Evolutionary conservation across 2,888 invertebrate genomes (phyloP), one percentile per base, ranked within the genome.

Genomic region (Xiphydria camelus): DNA sequence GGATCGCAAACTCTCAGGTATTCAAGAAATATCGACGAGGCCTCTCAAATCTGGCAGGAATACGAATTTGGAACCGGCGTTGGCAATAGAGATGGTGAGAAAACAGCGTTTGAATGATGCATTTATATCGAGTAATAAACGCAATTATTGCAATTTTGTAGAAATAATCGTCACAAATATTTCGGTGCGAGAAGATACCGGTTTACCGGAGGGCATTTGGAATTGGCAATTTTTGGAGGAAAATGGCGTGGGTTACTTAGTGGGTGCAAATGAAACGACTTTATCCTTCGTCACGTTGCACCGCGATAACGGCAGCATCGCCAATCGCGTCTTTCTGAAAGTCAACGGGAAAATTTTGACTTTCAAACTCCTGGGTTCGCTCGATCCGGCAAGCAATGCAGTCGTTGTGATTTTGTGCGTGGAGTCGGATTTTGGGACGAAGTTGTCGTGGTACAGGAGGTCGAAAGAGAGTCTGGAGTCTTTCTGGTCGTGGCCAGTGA

Each of bases 31-130:
- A 21, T 37, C 4, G 51, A 55, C 10, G 45, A 50, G 3, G 38
- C n/a, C 15, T 23, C 44, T 2, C 17, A 50, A 21, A 48, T 68
- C 45, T 73, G 75, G 75, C 59, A 74, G 49, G 64, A 69, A 3
- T 75, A 76, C 48, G 69, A 73, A 56, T 70, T 70, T 46, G 63
- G 59, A 25, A 63, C 65, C 2, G 73, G 65, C 4, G 55, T 63
- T 44, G 68, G 68, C 34, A 76, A 75, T 61, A 68, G 77, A 47
- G 77, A 78, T 70, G 78, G 79, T 78, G 65, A 66, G 48, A 41
- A 2, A 19, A 12, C 36, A 34, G 18, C 15, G 32, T 23, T 6
- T 14, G 2, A 7, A 20, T 47, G 14, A 35, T 18, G 20, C 19
- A 31, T 33, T n/a, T 14, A 33, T 21, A 10, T 29, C n/a, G 32